Conservation (phyloP, 2,888 invertebrate genomes). For the Caenorhabditis doughertyi region DNA sequence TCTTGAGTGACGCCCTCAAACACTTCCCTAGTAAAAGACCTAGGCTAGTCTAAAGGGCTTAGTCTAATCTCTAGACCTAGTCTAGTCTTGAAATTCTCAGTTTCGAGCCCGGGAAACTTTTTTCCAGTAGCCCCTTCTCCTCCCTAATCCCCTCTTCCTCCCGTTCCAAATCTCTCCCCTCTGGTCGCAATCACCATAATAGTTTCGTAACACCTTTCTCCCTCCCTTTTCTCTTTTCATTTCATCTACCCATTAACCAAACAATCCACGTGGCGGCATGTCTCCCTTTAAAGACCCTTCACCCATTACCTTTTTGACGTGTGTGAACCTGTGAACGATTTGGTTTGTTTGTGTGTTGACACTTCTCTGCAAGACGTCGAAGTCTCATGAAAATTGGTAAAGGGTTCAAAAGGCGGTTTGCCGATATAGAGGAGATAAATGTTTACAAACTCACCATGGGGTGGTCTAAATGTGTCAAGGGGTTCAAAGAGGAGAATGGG, state of each 20-base stretch:
- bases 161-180: neutral
- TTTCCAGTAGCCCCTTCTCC: neutral
- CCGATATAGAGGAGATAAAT: neutral
- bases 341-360: neutral
- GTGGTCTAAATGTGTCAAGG: neutral
- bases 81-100: too few species aligned
- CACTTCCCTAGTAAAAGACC: too few species aligned
- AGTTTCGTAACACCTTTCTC: slow-evolving; percentile 7
- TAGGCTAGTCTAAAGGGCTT: too few species aligned
- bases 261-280: slow-evolving; percentile 30
- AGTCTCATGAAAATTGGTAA: neutral
- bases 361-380: slow-evolving; percentile 41
- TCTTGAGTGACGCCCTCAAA: too few species aligned
- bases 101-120: too few species aligned
- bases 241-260: neutral
- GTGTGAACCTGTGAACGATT: neutral
- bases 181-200: slow-evolving; percentile 5
- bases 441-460: slow-evolving; percentile 6
- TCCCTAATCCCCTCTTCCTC: too few species aligned
- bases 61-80: too few species aligned
- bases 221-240: neutral
- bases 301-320: slow-evolving; percentile 2
- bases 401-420: too few species aligned
- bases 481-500: neutral
- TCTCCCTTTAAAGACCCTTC: neutral